Percentiles rank a stretch among this genome's conserved stretches.
phyloP scores from a whole-genome alignment of 1,140 invertebrate genomes.

The Megalopta genalis region DNA sequence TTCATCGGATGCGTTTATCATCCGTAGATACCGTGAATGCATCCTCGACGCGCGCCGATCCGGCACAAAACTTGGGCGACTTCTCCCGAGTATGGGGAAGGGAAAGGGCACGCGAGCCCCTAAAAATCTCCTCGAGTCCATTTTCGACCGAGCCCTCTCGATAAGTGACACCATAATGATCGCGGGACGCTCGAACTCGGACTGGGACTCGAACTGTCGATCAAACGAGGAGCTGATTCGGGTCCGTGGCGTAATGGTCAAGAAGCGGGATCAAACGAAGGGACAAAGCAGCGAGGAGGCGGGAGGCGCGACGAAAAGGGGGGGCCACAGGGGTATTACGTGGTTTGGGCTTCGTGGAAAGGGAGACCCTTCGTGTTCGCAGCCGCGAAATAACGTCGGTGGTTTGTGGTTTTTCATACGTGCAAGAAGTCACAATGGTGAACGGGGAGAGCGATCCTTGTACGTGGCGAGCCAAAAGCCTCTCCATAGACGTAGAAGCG shows the following conservation, averaged over 20 bases:
- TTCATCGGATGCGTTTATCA: no score
- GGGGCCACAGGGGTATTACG: constrained; percentile 48
- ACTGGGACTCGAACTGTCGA: constrained; percentile 31
- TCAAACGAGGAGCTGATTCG: constrained; percentile 51
- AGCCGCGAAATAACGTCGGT: constrained; percentile 67
- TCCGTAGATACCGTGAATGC: no score
- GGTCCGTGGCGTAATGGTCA: constrained; percentile 26
- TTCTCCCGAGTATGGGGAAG: no score
- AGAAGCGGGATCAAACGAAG: constrained; percentile 16
- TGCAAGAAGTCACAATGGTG: constrained; percentile 67
- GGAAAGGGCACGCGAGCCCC: no score
- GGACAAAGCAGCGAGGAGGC: constrained; percentile 26
- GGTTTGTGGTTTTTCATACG: constrained; percentile 71
- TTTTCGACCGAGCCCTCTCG: neutral
- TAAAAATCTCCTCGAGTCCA: no score
- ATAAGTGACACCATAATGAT: constrained; percentile 44
- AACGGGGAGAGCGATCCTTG: constrained; percentile 49
- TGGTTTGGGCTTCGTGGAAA: constrained; percentile 45
- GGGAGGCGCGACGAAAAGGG: neutral
- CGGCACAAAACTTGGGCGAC: no score
- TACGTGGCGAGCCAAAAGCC: constrained; percentile 51
- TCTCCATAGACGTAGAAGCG: constrained; percentile 18
- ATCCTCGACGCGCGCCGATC: no score
- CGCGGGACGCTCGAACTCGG: neutral
- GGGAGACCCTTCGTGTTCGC: constrained; percentile 61